phyloP scores from a whole-genome alignment of 2,888 invertebrate genomes.

The Poecilobothrus nobilitatus region DNA sequence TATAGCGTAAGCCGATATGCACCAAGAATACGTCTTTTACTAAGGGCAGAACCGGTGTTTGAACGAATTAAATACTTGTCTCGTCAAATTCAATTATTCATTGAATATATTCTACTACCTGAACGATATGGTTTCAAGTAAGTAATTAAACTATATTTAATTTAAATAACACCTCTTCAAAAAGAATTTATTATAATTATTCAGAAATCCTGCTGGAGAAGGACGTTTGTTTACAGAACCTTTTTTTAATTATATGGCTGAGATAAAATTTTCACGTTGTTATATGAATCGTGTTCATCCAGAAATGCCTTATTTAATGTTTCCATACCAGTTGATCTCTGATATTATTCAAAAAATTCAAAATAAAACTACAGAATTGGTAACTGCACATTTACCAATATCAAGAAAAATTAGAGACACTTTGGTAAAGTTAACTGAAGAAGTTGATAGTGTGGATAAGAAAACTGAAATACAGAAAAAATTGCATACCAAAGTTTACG shows the following conservation, averaged over 20 bases:
- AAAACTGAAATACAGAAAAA: background rate
- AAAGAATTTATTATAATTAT: background rate
- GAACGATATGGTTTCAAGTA: background rate
- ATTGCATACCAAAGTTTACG: background rate
- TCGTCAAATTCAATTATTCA: background rate
- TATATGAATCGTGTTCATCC: conserved; percentile 1
- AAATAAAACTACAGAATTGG: background rate
- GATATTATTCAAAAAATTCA: background rate
- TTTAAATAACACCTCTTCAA: too few relatives aligned
- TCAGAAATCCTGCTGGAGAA: background rate
- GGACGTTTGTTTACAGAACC: background rate
- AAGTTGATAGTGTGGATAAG: background rate
- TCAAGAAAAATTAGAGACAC: background rate
- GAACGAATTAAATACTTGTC: background rate
- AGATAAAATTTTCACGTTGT: background rate
- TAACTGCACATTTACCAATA: background rate
- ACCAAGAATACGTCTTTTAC: background rate
- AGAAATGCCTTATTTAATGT: background rate
- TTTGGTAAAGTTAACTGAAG: background rate
- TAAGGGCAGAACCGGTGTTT: background rate
- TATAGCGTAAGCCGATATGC: background rate
- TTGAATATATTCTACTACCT: background rate
- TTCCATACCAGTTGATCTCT: background rate
- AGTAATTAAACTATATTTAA: too few relatives aligned
- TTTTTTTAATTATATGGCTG: background rate